Evolutionary conservation across 2,113 vertebrate genomes (phyloP).

Genomic region (Dendrocopos noguchii): DNA sequence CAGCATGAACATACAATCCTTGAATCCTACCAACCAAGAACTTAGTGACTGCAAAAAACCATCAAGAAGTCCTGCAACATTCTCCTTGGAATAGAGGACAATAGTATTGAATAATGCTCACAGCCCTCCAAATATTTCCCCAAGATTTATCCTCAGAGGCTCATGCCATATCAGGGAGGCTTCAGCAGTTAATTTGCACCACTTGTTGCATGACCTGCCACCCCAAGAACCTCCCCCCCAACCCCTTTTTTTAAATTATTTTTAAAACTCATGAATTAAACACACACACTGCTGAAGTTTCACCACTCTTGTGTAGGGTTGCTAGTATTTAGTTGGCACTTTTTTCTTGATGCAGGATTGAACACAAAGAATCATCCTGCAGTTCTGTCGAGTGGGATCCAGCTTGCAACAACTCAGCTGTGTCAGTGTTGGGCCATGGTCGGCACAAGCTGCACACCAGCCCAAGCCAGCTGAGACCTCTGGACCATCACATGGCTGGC

Average conservation of each 20-base stretch:
- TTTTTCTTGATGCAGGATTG: not conserved
- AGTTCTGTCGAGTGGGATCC: not conserved
- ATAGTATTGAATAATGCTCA: not conserved
- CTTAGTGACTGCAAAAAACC: not conserved
- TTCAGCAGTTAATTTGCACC: not conserved
- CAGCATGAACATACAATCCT: not conserved
- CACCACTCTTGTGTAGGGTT: not conserved
- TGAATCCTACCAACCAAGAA: not conserved
- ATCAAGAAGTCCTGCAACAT: not conserved
- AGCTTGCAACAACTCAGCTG: not conserved
- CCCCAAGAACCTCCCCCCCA: not conserved
- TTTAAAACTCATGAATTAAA: not conserved
- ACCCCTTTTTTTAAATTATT: no score
- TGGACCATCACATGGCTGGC: slow-evolving; percentile 6
- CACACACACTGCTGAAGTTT: not conserved
- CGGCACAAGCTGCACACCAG: slow-evolving; percentile 9
- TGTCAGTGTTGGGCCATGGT: not conserved
- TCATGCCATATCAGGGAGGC: not conserved
- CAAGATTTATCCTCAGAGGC: not conserved
- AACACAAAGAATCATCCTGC: not conserved
- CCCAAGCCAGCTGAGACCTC: slow-evolving; percentile 30
- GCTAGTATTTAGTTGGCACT: not conserved
- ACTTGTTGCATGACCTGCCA: not conserved
- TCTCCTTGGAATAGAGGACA: not conserved
- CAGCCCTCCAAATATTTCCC: not conserved